Evolutionary conservation across 1,140 invertebrate species (phyloP).

Genomic region (Himalopsyche phryganea): DNA sequence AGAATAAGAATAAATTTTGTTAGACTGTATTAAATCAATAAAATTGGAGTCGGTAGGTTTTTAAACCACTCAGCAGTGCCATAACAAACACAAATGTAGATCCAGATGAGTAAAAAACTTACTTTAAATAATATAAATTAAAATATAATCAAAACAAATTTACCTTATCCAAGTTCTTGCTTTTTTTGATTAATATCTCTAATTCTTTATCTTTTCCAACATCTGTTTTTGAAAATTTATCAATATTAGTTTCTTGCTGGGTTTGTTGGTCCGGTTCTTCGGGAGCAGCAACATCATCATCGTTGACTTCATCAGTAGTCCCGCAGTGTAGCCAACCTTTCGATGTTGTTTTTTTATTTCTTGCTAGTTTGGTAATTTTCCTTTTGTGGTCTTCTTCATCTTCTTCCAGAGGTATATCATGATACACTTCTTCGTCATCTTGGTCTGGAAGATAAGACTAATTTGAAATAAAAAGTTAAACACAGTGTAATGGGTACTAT

Average conservation of each 20-base stretch:
- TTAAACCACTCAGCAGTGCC: no score
- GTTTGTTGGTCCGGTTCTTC: background rate
- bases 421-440: slow-evolving; percentile 54
- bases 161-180: slow-evolving; percentile 46
- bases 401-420: slow-evolving; percentile 50
- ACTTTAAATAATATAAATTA: no score
- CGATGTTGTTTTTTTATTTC: slow-evolving; percentile 26
- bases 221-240: slow-evolving; percentile 20
- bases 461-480: background rate
- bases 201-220: slow-evolving; percentile 36
- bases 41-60: no score
- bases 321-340: slow-evolving; percentile 43
- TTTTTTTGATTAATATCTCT: slow-evolving; percentile 46
- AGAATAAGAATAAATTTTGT: no score
- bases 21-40: no score
- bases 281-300: slow-evolving; percentile 22
- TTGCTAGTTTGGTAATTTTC: slow-evolving; percentile 33
- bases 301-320: slow-evolving; percentile 15
- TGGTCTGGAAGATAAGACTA: slow-evolving; percentile 41
- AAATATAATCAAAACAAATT: no score
- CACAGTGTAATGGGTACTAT: no score
- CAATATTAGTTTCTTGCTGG: slow-evolving; percentile 16
- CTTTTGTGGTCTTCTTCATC: slow-evolving; percentile 43
- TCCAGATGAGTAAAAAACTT: no score
- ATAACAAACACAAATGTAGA: no score